Evolutionary conservation across 2,797 vertebrate genomes (phyloP), one percentile per base, ranked within the genome.

Genomic region (Aselliscus stoliczkanus): DNA sequence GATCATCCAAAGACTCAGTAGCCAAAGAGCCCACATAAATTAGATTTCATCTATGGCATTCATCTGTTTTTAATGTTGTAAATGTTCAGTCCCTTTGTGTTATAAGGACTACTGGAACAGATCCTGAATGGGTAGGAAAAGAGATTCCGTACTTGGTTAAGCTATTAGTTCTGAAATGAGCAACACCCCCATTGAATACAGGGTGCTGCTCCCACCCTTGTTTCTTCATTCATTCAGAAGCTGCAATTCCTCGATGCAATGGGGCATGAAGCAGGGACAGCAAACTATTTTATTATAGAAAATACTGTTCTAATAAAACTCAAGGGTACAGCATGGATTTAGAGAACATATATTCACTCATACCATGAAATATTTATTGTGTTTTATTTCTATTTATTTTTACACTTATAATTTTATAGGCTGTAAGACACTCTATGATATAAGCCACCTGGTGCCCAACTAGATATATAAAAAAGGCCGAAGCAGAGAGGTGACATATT

Each of bases 341-440:
- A 39, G 96, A 95, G 95, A 62, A 60, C 72, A 96, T 95, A 86
- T 88, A 96, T 93, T 97, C 93, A 93, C 47, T 89, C 93, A 94
- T 83, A 90, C 69, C 92, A 76, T 97, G 97, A 97, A 97, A 94
- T 95, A 97, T 77, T 96, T 76, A n/a, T 42, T 97, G 21, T 81
- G 77, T 93, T 96, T 92, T 96, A 96, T 54, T 67, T 90, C 76
- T 20, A 4, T 82, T n/a, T n/a, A n/a, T n/a, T n/a, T 91, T 93
- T 67, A 94, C 77, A 87, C 88, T 81, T 64, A 75, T 72, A 97
- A 93, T 97, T 97, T 94, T 91, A 67, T n/a, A 95, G 90, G 86
- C 76, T 90, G 69, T 90, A 95, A 95, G 69, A 90, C 69, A 82
- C 60, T 88, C 0, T 0, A 64, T 47, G 96, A 88, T 97, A 84